Percentiles rank a stretch among this genome's conserved stretches.
These are phyloP conservation scores for Oligia latruncula DNA, from an alignment of 2,888 invertebrate genomes.

Conservation along the genomic window DNA sequence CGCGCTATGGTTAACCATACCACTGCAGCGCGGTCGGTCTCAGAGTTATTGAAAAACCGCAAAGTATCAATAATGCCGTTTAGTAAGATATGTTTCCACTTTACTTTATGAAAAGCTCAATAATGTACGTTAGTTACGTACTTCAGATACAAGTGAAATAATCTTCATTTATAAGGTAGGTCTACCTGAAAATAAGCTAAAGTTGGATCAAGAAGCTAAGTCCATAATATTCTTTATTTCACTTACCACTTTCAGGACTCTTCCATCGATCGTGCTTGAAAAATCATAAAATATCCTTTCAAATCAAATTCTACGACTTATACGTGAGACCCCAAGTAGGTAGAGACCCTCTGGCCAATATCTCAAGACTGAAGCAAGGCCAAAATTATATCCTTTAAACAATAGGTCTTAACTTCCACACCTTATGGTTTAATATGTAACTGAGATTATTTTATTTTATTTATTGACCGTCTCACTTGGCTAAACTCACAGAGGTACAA, in stretches of 20 bases:
- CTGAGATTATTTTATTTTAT: conserved; percentile 48
- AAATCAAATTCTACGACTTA: background rate
- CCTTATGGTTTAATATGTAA: conserved; percentile 31
- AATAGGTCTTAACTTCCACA: conserved; percentile 51
- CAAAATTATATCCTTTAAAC: conserved; percentile 25
- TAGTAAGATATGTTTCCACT: background rate
- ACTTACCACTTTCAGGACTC: background rate
- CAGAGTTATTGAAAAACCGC: conserved; percentile 13
- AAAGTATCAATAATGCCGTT: background rate
- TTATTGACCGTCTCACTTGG: conserved; percentile 39
- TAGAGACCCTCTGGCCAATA: background rate
- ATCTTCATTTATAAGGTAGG: background rate
- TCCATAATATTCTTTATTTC: background rate
- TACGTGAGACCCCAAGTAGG: background rate
- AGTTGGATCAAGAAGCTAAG: background rate
- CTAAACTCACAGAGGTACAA: conserved; percentile 24
- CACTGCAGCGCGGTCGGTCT: conserved; percentile 2
- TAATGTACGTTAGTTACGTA: background rate
- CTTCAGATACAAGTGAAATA: background rate
- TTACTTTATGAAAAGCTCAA: too few species aligned
- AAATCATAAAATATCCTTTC: background rate
- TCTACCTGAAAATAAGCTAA: background rate
- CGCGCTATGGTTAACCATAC: conserved; percentile 16
- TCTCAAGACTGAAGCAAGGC: background rate
- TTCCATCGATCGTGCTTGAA: background rate